Evolutionary conservation across 2,113 vertebrate genomes (phyloP).

Genomic region (Myotis brandtii): DNA sequence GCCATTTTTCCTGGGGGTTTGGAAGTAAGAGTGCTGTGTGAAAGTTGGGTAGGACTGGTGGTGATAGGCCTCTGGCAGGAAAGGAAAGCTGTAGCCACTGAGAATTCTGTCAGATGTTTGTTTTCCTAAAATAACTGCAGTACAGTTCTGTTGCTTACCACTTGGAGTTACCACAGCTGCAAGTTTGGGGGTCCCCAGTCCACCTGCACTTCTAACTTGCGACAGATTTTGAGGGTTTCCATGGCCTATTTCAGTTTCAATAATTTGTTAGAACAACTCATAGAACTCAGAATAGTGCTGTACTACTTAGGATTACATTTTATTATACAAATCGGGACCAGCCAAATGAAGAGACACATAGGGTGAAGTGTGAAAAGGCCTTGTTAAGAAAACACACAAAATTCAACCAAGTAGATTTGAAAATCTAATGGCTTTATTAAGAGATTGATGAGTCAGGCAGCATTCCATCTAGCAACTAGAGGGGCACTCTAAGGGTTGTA

Average conservation of each 20-base stretch:
- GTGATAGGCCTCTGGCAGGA: neutral
- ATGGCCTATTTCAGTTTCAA: neutral
- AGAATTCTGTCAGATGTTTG: conserved; percentile 1
- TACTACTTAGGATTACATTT: neutral
- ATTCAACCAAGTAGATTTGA: neutral
- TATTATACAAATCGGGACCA: neutral
- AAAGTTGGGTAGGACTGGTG: neutral
- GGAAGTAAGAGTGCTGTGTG: neutral
- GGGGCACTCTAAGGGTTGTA: neutral
- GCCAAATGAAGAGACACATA: conserved; percentile 15
- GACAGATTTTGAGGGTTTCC: neutral
- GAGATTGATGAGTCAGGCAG: neutral
- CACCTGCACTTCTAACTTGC: neutral
- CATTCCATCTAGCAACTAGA: neutral
- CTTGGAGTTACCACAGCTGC: neutral
- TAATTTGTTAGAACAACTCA: neutral
- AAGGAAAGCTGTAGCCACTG: neutral
- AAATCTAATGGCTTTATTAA: neutral
- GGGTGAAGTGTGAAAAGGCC: neutral
- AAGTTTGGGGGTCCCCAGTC: neutral
- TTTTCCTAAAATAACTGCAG: neutral
- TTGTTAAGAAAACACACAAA: neutral
- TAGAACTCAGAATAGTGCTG: neutral
- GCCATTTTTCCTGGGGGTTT: neutral
- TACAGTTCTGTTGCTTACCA: neutral